Evolutionary conservation across 2,113 vertebrate species (phyloP), one percentile per base, ranked within the genome.

Genomic region (Toxotes chatareus): DNA sequence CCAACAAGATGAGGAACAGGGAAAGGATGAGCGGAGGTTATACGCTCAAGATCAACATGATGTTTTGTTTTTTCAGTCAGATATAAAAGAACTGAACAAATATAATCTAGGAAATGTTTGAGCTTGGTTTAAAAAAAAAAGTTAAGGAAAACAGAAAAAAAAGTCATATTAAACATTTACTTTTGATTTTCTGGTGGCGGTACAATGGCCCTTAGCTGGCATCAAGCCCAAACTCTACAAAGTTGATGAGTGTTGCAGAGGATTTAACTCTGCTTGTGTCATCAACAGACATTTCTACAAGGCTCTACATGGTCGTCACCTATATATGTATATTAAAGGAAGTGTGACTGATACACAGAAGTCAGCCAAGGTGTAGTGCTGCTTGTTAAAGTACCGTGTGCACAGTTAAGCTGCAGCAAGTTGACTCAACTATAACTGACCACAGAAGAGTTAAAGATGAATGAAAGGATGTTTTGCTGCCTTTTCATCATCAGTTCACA

Each of bases 181-280:
- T 27, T 83, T 73, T 19, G 47, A 83, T 80, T 78, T 56, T 3
- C 21, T 53, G 21, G 17, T 61, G 13, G 62, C 53, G 57, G 31
- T 36, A 3, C 11, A 21, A 65, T 3, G 36, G 40, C 21, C 27
- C 21, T 4, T 27, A 1, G 8, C 34, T 60, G 68, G 66, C 74
- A 34, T 59, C 49, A 13, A 3, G 27, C 16, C 77, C 42, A 51
- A 55, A 69, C 63, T 63, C 42, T n/a, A 27, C 27, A 53, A 59
- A 67, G 71, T 9, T 64, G 36, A 67, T 68, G 81, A 72, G 69
- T 34, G 53, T 27, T 27, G 32, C 64, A 59, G 70, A 49, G 31
- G 53, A 36, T 80, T 85, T 64, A 80, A 60, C 57, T 81, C 47
- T 5, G 55, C 83, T 57, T 51, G 63, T 71, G 79, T 87, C 85